Conservation (phyloP, 2,888 invertebrate species). For the Dinocampus coccinellae region DNA sequence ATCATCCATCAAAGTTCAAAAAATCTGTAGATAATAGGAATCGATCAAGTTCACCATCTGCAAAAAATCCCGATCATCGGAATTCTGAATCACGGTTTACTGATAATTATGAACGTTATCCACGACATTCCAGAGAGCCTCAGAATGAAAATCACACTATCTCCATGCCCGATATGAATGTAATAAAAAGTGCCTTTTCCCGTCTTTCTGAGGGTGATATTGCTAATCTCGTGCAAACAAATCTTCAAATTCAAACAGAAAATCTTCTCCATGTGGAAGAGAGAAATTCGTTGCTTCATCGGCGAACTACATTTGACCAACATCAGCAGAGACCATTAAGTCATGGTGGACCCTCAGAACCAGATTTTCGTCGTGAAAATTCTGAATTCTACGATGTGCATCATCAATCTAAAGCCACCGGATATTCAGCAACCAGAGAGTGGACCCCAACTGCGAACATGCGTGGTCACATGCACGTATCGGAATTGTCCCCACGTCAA, state of each 20-base stretch:
- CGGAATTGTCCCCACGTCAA: constrained; percentile 38
- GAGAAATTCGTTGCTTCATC: constrained; percentile 16
- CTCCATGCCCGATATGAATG: constrained; percentile 32
- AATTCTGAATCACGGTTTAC: constrained; percentile 53
- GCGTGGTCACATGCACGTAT: constrained; percentile 30
- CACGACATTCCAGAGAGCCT: constrained; percentile 46
- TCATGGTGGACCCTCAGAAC: constrained; percentile 28
- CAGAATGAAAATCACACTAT: constrained; percentile 20
- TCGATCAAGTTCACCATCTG: constrained; percentile 40
- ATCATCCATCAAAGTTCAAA: constrained; percentile 3
- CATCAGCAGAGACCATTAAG: background rate
- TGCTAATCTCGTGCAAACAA: constrained; percentile 30
- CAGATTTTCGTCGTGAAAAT: constrained; percentile 36
- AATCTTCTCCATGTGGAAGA: constrained; percentile 13
- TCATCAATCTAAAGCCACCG: constrained; percentile 34
- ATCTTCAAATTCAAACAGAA: constrained; percentile 21
- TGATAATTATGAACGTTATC: constrained; percentile 61
- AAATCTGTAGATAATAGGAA: constrained; percentile 43
- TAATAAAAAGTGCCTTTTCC: constrained; percentile 41
- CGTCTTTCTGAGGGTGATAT: constrained; percentile 39
- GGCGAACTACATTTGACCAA: background rate
- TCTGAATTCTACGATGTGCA: constrained; percentile 32
- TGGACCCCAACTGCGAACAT: constrained; percentile 38
- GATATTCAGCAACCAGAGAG: constrained; percentile 4
- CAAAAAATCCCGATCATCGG: constrained; percentile 30